Evolutionary conservation across 2,888 invertebrate species (phyloP), one percentile per base, ranked within the genome.

Genomic region (Drosophila engyochracea): DNA sequence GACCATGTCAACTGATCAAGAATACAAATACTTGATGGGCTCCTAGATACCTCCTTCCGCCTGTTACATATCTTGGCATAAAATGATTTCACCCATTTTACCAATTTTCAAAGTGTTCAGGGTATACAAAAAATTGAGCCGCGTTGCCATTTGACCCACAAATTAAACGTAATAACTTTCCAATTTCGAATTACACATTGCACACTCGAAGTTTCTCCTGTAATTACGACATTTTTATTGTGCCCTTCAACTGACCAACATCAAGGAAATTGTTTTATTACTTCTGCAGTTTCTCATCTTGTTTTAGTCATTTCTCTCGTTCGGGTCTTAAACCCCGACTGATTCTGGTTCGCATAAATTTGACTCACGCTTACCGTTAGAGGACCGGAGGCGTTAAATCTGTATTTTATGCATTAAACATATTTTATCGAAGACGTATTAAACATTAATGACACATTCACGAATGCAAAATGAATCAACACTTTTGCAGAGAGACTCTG

Each of bases 91-190:
- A 25, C 9, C 3, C 22, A 16, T 47, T 47, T 9, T 16, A 47
- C 25, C 16, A 25, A 16, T 16, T 47, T 47, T 4, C 16, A 25
- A 47, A 9, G 4, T 9, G 9, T 16, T 9, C 47, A 47, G 25
- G 7, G 47, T 16, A 25, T 47, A 12, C 12, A 12, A 4, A 2
- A 44, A 44, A 16, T 5, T 55, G 62, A 59, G 55, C 57, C 60
- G 25, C 59, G 52, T 67, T 79, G 79, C 73, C 85, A 82, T 89
- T 88, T 87, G 87, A 88, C 89, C 87, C 82, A 89, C 79, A 88
- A 89, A 88, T 88, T 83, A 89, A 87, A 73, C 82, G 87, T 87
- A 88, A 88, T 88, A 88, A 89, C 87, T 88, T 88, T 86, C 83
- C 84, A 55, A 63, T 65, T 79, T 44, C 44, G 47, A 47, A 25